Conservation (phyloP, 35 echinoderm and acorn worm genomes). For the Ophioderma brevispina region DNA sequence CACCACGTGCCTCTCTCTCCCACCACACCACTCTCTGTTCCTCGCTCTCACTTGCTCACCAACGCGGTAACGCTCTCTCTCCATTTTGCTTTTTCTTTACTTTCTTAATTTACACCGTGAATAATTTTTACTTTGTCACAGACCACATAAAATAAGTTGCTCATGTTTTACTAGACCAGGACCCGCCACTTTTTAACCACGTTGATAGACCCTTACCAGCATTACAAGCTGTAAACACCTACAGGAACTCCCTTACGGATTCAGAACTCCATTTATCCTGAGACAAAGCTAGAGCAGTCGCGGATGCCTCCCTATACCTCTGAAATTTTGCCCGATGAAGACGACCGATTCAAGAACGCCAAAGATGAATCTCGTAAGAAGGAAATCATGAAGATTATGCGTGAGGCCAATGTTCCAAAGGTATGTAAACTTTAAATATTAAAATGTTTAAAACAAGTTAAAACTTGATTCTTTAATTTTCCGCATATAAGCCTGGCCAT, state of each 20-base stretch:
- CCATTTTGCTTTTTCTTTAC: no score
- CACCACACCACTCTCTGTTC: no score
- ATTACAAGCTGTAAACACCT: neutral
- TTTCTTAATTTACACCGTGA: no score
- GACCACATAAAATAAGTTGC: no score
- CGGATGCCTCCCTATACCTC: neutral
- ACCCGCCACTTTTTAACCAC: neutral
- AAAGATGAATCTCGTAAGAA: neutral
- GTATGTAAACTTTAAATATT: neutral
- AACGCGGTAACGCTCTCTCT: no score
- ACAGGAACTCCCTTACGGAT: neutral
- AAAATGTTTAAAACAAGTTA: no score
- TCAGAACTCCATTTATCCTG: neutral
- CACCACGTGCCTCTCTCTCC: no score
- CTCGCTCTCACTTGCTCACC: no score
- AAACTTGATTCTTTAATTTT: no score
- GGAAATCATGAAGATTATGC: neutral
- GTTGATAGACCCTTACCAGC: neutral
- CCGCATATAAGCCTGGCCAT: no score
- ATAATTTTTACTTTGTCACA: no score
- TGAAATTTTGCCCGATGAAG: neutral
- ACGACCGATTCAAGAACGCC: neutral
- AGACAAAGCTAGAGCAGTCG: neutral
- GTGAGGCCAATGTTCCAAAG: neutral
- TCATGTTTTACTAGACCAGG: neutral